Base-by-base conservation (phyloP, 2,888 invertebrate species). In the Terebella lapidaria region DNA sequence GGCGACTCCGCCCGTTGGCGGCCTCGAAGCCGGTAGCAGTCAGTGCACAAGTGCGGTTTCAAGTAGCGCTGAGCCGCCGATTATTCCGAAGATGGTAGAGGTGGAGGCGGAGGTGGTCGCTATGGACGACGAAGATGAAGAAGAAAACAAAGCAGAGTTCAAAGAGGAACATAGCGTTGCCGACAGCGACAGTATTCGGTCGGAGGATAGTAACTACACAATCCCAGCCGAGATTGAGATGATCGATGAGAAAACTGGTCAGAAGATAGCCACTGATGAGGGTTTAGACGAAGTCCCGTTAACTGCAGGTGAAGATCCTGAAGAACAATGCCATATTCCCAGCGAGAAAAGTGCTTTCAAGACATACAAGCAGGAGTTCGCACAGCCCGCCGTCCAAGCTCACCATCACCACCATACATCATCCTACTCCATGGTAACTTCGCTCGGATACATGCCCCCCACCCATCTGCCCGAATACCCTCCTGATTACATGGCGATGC, bases 121-220 rank as follows among this genome's bases (percentile, higher is more conserved):
- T 22, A 24, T 24, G 5, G 49, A 49, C 24, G 49, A n/a, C 24
- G n/a, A 49, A 5, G 49, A 49, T 24, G 24, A 49, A 15, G 24
- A 49, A 5, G 22, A 20, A 15, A 49, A 22, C 24, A 22, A 35
- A 15, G 10, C 42, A 35, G 42, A 35, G 42, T n/a, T 35, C n/a
- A n/a, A 22, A 5, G 49, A 49, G 24, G 49, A 24, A 49, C 49
- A 5, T 22, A 15, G 5, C 15, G 5, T 24, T 10, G 49, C 22
- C 5, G 49, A 49, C 22, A 49, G 49, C 24, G 49, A 49, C 24
- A 49, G 49, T 22, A 20, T 49, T 22, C 49, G 22, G 5, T 49
- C 49, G 24, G 49, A 49, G 15, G 49, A 49, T 24, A 49, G 49
- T 24, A 49, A n/a, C 49, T 49, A 20, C 49, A 49, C 49, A 5